Base-by-base conservation (phyloP, 2,113 vertebrate species). In the Gasterosteus aculeatus region DNA sequence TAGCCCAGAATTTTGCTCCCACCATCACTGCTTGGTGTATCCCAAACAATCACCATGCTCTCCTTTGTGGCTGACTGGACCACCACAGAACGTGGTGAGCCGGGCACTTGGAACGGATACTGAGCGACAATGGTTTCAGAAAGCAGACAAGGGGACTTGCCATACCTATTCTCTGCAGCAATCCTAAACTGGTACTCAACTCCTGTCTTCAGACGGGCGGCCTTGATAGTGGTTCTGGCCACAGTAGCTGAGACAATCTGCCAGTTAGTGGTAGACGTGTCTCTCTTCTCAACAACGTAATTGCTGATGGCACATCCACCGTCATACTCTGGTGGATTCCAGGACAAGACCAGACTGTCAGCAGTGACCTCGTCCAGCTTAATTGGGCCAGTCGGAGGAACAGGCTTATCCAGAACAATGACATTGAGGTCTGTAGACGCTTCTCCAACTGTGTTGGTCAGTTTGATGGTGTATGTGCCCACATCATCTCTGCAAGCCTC, bases 191-290 rank as follows among this genome's bases (percentile, higher is more conserved):
- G 98, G 90, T 99, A 99, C 67, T 99, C 96, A 75, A 80, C 94
- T 49, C 98, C 98, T 77, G 97, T 99, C 93, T 97, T 99, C 31
- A 99, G 91, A 74, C 96, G 94, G 72, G 93, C 94, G 53, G 96
- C 97, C 87, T 99, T 99, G 86, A 97, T 95, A 12, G 96, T 99
- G 84, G 97, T 98, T 93, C 98, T 96, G 68, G 98, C 98, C 74
- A 99, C 96, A 38, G 98, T 99, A 54, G 97, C 97, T 81, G 98
- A 99, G 66, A 99, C 96, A 88, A 96, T 97, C 73, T 99, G 97
- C 98, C 98, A 99, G 83, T 94, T 93, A 3, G 97, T 99, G n/a
- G 97, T 98, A n/a, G 98, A 97, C 63, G 98, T 99, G 75, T 99
- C 98, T 90, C 98, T 95, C 91, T 97, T 99, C 90, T 99, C 98